phyloP scores from a whole-genome alignment of 2,113 vertebrate genomes.

The Tauraco erythrolophus region DNA sequence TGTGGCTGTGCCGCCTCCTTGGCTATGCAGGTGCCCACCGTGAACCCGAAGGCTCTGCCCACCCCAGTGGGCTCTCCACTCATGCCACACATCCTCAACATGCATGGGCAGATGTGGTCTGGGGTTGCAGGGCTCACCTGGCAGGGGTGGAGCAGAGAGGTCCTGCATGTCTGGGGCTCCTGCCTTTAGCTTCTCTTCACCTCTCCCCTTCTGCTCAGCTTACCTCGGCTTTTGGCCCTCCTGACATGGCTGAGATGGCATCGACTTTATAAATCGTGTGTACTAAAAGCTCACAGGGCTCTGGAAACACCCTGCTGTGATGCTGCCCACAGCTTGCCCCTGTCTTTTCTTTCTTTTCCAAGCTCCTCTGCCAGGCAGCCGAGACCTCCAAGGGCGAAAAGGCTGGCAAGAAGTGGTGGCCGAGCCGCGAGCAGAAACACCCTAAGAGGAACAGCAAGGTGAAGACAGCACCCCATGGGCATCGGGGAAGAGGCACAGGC shows the following conservation, averaged over 20 bases:
- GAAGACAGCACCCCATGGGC: fast-evolving
- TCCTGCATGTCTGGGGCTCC: background rate
- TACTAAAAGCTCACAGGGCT: fast-evolving
- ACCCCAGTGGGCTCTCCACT: background rate
- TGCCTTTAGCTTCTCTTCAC: background rate
- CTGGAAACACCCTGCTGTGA: background rate
- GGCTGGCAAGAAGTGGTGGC: background rate
- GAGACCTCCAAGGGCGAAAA: fast-evolving
- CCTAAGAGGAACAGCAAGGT: background rate
- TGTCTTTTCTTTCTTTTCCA: background rate
- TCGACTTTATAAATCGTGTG: fast-evolving
- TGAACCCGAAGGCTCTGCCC: background rate
- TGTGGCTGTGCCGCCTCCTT: background rate
- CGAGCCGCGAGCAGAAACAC: fast-evolving
- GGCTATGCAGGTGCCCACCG: background rate
- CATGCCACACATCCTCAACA: fast-evolving
- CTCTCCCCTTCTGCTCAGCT: background rate
- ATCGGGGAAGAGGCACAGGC: fast-evolving
- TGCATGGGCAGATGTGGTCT: fast-evolving
- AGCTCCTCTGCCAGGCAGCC: background rate
- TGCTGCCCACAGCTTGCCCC: background rate
- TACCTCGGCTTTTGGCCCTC: background rate
- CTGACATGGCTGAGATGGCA: background rate
- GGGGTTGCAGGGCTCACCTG: background rate
- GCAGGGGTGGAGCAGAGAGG: too few relatives aligned